phyloP scores from a whole-genome alignment of 2,113 vertebrate genomes.

The Callorhinus ursinus region DNA sequence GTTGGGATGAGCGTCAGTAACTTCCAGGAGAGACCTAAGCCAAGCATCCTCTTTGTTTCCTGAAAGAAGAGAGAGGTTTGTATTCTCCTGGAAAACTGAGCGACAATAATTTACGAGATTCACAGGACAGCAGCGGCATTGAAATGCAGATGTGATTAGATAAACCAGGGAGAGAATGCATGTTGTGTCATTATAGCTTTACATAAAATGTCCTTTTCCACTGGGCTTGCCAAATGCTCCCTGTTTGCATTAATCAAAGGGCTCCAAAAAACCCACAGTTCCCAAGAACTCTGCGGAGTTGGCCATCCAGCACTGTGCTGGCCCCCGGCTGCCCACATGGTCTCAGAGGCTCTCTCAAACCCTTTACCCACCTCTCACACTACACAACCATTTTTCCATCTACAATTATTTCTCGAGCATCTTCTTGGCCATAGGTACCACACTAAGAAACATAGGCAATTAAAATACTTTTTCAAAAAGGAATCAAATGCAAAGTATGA shows the following conservation, averaged over 20 bases:
- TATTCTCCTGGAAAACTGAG: background rate
- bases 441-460: background rate
- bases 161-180: background rate
- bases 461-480: background rate
- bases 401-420: background rate
- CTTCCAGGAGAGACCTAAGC: conserved; percentile 23
- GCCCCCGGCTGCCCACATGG: too few relatives aligned
- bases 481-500: conserved; percentile 17
- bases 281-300: background rate
- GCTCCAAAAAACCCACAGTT: background rate
- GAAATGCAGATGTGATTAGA: background rate
- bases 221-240: background rate
- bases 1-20: background rate
- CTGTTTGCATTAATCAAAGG: background rate
- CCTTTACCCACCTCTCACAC: too few relatives aligned
- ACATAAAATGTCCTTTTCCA: background rate
- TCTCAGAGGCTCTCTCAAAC: accelerated
- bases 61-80: background rate
- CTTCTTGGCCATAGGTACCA: background rate
- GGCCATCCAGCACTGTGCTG: background rate
- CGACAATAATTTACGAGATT: background rate
- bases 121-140: background rate
- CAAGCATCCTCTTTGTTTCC: background rate
- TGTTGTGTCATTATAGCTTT: background rate
- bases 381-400: background rate